Conservation (phyloP, 2,797 vertebrate species). For the Sandelia bainsii region DNA sequence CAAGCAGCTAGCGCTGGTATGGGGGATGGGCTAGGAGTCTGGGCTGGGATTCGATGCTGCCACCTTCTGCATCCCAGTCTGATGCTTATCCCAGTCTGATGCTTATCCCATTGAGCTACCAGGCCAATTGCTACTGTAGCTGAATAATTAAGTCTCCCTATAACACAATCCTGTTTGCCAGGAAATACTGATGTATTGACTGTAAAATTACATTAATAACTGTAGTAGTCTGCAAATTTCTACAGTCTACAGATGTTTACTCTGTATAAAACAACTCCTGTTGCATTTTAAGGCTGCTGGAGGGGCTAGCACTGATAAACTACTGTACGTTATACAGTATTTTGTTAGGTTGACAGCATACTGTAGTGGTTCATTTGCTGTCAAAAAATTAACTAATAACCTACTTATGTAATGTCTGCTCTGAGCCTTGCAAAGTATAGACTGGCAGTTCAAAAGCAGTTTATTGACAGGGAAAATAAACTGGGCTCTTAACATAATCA, state of each 20-base stretch:
- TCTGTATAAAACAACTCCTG: background rate
- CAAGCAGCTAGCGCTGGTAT: too few species aligned
- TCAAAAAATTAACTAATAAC: slow-evolving; percentile 18
- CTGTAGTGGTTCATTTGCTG: background rate
- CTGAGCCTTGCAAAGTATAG: slow-evolving; percentile 11
- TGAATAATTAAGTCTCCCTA: background rate
- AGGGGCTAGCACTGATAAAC: background rate
- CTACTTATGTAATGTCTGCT: slow-evolving; percentile 34
- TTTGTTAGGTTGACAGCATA: slow-evolving; percentile 11
- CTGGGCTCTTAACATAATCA: slow-evolving; percentile 54
- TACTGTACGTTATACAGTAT: background rate
- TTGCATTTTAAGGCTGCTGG: background rate
- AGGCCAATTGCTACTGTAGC: background rate
- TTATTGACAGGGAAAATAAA: slow-evolving; percentile 36
- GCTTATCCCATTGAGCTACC: too few species aligned
- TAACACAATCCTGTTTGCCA: background rate
- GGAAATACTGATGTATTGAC: background rate
- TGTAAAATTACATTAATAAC: too few species aligned
- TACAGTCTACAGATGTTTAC: background rate
- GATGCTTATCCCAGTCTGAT: too few species aligned
- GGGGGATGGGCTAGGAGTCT: too few species aligned
- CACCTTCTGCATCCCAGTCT: too few species aligned
- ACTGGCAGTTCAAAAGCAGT: slow-evolving; percentile 21
- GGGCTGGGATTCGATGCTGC: too few species aligned
- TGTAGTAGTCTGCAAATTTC: too few species aligned